Evolutionary conservation across 2,113 vertebrate species (phyloP).

Genomic region (Caloenas nicobarica): DNA sequence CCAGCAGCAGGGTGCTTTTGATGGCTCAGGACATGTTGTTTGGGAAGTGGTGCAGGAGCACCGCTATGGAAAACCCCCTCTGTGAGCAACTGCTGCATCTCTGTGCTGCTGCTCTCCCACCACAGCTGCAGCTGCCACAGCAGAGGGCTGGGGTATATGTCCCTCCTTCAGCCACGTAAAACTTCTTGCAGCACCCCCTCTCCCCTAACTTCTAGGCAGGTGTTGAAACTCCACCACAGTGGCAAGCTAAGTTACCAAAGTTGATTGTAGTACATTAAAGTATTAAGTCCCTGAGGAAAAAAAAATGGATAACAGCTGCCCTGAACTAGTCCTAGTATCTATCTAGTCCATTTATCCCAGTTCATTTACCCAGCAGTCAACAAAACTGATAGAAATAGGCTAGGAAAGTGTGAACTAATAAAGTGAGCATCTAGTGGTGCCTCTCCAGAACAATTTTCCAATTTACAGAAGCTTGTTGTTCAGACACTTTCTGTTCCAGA

Average conservation of each 20-base stretch:
- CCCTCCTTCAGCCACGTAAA: background rate
- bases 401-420: background rate
- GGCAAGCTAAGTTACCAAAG: background rate
- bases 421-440: background rate
- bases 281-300: background rate
- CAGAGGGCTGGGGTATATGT: background rate
- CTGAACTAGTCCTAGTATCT: background rate
- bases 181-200: fast-evolving
- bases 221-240: background rate
- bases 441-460: background rate
- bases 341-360: background rate
- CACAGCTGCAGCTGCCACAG: background rate
- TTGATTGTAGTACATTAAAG: background rate
- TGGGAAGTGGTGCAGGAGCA: background rate
- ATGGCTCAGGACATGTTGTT: background rate
- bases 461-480: background rate
- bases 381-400: background rate
- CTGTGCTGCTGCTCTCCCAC: background rate
- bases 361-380: background rate
- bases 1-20: background rate
- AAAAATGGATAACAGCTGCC: background rate
- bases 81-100: background rate
- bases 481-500: background rate
- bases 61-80: background rate
- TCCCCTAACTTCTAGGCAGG: background rate